Evolutionary conservation across 2,888 invertebrate genomes (phyloP), one percentile per base, ranked within the genome.

Genomic region (Notodonta ziczac): DNA sequence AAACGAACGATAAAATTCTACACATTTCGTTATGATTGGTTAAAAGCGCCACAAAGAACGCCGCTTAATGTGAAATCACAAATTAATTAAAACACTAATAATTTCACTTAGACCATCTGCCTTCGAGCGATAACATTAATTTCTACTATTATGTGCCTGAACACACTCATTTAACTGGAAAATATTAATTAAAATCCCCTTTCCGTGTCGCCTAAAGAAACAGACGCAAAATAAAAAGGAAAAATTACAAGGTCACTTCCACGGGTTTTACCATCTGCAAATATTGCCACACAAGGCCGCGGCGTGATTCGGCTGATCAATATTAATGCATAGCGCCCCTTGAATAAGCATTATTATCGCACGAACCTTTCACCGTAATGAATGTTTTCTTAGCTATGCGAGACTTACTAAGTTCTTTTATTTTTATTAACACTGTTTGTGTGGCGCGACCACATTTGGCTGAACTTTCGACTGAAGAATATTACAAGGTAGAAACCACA

Each of bases 331-430:
- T 71, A 73, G 65, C 69, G 67, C 74, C 73, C 73, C 58, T 64
- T 68, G 72, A 77, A 82, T 83, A 81, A 78, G 77, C 68, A 74
- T 74, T 73, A 77, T 74, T 74, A 75, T 76, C 67, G 71, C 71
- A 65, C 58, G 74, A 85, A 83, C 83, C 85, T 86, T 85, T 87
- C 76, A 82, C 62, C 69, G 69, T 84, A 86, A 87, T 86, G 85
- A 86, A 82, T 83, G 81, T 82, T 81, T 77, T 76, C 76, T 75
- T 69, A 66, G 72, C 72, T 68, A 73, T 74, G 74, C 69, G 76
- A 75, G 76, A 69, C 66, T 72, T 69, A 69, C 70, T 71, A 66
- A 76, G 72, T 74, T 76, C 72, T 76, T 78, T 78, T 77, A 71
- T 81, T 78, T 72, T 76, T 65, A 72, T 70, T 24, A 6, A 72